phyloP scores from a whole-genome alignment of 1,140 invertebrate genomes.

The Hypsibius dujardini region DNA sequence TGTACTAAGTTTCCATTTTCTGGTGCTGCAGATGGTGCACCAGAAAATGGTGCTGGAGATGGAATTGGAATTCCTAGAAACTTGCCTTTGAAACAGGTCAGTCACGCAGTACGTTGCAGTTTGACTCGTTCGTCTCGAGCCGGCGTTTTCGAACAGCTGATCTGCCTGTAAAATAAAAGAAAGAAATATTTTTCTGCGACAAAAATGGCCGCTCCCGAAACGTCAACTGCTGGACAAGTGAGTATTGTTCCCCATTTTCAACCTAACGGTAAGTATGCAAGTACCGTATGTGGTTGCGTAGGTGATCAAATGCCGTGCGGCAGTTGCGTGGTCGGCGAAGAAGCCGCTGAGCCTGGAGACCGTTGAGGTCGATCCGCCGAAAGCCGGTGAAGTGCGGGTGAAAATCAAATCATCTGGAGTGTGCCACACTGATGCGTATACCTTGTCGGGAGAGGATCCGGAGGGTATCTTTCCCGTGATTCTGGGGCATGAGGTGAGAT shows the following conservation, averaged over 20 bases:
- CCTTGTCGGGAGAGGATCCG: constrained; percentile 70
- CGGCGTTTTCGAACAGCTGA: too few relatives aligned
- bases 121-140: too few relatives aligned
- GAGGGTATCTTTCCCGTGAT: constrained; percentile 84
- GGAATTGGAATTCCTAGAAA: too few relatives aligned
- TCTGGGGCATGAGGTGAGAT: constrained; percentile 57
- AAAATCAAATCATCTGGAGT: constrained; percentile 52
- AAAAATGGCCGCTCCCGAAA: neutral
- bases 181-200: too few relatives aligned
- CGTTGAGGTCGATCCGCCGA: constrained; percentile 83
- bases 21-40: too few relatives aligned
- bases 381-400: constrained; percentile 47
- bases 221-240: neutral
- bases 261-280: neutral
- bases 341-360: constrained; percentile 69
- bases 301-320: constrained; percentile 24
- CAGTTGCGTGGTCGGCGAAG: constrained; percentile 21
- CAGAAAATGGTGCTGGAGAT: too few relatives aligned
- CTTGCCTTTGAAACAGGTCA: too few relatives aligned
- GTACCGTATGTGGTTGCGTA: constrained; percentile 15
- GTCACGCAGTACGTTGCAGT: too few relatives aligned
- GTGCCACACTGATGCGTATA: constrained; percentile 96
- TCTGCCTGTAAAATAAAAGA: too few relatives aligned
- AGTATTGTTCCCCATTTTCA: neutral
- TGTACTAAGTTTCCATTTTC: too few relatives aligned